A percentile compares a stretch with the other conserved stretches of the same genome.
phyloP scores from a whole-genome alignment of 2,797 vertebrate species.

The Acrossocheilus fasciatus region DNA sequence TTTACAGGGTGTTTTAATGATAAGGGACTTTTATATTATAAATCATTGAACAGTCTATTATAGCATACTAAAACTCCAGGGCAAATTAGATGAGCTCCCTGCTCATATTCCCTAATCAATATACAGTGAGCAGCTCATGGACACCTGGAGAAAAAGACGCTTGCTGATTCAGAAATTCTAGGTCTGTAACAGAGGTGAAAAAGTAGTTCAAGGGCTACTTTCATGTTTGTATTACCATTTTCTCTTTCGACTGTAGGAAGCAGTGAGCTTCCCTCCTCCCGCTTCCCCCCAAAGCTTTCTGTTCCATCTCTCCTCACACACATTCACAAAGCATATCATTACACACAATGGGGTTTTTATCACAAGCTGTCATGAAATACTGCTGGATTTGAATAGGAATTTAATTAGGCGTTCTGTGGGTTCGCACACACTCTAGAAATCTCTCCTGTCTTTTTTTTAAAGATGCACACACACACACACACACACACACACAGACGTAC shows the following conservation, averaged over 20 bases:
- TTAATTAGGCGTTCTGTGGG: slow-evolving; percentile 82
- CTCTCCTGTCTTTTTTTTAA: slow-evolving; percentile 55
- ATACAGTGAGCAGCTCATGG: slow-evolving; percentile 22
- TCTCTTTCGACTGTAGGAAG: slow-evolving; percentile 39
- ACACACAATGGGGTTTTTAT: slow-evolving; percentile 87
- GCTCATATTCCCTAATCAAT: slow-evolving; percentile 33
- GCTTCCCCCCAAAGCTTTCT: slow-evolving; percentile 68
- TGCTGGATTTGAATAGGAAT: slow-evolving; percentile 85
- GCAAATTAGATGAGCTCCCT: slow-evolving; percentile 16
- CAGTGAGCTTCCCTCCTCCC: slow-evolving; percentile 25
- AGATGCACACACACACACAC: slow-evolving; percentile 10
- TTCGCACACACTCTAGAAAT: slow-evolving; percentile 81
- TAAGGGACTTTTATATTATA: slow-evolving; percentile 12
- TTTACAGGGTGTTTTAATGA: slow-evolving; percentile 22
- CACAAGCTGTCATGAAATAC: slow-evolving; percentile 83
- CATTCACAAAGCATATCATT: slow-evolving; percentile 86
- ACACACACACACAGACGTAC: slow-evolving; percentile 42
- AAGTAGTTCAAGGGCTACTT: slow-evolving; percentile 47
- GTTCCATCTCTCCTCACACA: slow-evolving; percentile 79
- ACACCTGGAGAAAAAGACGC: slow-evolving; percentile 12
- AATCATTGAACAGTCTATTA: slow-evolving; percentile 23
- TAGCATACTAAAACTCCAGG: not conserved
- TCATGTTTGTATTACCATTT: slow-evolving; percentile 48
- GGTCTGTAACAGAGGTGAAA: slow-evolving; percentile 41
- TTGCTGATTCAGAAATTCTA: slow-evolving; percentile 34